These are phyloP conservation scores for Colletes latitarsis DNA, from an alignment of 1,140 invertebrate species.

Conservation along the genomic window DNA sequence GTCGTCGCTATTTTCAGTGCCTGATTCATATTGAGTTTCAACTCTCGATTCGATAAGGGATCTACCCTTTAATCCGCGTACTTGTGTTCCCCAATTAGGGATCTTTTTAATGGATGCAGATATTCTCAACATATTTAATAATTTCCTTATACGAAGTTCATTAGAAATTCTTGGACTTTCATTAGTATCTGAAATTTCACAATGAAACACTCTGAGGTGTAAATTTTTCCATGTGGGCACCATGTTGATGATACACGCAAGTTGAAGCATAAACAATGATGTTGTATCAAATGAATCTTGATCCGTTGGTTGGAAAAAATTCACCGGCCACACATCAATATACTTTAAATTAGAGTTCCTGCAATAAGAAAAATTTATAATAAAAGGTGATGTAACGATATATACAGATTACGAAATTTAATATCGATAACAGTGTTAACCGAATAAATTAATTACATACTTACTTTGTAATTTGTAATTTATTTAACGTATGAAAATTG, in stretches of 20 bases:
- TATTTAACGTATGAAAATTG: slow-evolving; percentile 93
- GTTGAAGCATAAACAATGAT: slow-evolving; percentile 96
- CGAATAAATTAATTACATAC: slow-evolving; percentile 51
- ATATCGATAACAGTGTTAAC: not conserved
- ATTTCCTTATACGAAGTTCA: slow-evolving; percentile 82
- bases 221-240: slow-evolving; percentile 91
- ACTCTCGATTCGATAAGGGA: slow-evolving; percentile 69
- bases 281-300: slow-evolving; percentile 92
- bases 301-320: slow-evolving; percentile 90
- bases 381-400: not conserved
- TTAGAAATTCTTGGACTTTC: slow-evolving; percentile 73
- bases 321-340: slow-evolving; percentile 99
- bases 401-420: not conserved
- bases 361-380: slow-evolving; percentile 49
- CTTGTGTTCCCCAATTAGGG: slow-evolving; percentile 71
- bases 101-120: slow-evolving; percentile 84
- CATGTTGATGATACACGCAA: slow-evolving; percentile 98
- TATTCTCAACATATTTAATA: slow-evolving; percentile 85
- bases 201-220: slow-evolving; percentile 92
- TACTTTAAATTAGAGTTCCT: slow-evolving; percentile 86
- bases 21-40: slow-evolving; percentile 71
- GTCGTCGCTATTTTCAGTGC: slow-evolving; percentile 63
- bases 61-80: slow-evolving; percentile 69
- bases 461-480: slow-evolving; percentile 86
- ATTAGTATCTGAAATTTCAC: slow-evolving; percentile 81